Evolutionary conservation across 1,140 invertebrate species (phyloP).

Genomic region (Notospermus geniculatus): DNA sequence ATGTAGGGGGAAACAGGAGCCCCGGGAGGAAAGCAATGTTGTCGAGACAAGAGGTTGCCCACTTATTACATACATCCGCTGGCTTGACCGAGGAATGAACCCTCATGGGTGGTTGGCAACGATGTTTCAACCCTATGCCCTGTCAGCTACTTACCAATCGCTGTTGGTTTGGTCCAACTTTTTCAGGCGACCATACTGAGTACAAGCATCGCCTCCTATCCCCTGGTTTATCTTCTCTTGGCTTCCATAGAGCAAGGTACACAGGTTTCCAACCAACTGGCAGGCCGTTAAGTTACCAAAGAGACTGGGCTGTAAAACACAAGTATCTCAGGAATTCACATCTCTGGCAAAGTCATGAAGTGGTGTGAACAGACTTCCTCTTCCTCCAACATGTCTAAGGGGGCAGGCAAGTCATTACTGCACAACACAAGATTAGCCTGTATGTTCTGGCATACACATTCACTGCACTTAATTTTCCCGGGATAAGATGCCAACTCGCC

Average conservation of each 20-base stretch:
- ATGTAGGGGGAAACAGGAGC: no score
- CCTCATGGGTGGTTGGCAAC: no score
- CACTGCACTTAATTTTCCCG: no score
- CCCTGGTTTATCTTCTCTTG: conserved; percentile 20
- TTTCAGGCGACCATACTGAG: conserved; percentile 9
- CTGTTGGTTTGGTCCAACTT: background rate
- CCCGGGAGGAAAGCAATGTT: background rate
- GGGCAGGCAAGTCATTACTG: no score
- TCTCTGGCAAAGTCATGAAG: no score
- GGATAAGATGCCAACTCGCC: no score
- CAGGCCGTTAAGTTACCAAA: conserved; percentile 60
- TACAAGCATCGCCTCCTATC: conserved; percentile 14
- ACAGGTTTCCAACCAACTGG: conserved; percentile 70
- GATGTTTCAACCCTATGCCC: background rate
- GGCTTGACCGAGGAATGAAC: no score
- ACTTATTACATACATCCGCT: conserved; percentile 2
- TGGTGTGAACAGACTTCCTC: no score
- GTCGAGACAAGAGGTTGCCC: background rate
- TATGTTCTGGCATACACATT: no score
- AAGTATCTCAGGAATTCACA: background rate
- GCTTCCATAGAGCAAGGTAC: conserved; percentile 62
- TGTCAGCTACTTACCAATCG: conserved; percentile 1
- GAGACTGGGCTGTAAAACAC: conserved; percentile 19
- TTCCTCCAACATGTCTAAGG: no score
- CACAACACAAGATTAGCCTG: no score